Conservation (phyloP, 2,113 vertebrate species). For the Seriola rivoliana region DNA sequence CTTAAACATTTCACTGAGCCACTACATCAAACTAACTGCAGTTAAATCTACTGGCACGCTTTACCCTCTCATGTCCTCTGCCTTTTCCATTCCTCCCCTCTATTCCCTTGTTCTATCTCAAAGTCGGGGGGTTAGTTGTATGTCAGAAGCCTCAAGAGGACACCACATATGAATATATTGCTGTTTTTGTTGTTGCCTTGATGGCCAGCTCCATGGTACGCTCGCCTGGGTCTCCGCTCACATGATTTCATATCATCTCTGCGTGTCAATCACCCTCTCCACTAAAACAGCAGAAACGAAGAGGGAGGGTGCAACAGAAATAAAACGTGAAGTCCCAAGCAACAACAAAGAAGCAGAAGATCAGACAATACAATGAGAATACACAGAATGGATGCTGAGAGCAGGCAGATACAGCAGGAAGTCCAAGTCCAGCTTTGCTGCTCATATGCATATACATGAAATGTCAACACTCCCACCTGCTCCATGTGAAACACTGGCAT, state of each 20-base stretch:
- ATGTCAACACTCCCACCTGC: neutral
- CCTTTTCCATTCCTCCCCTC: slow-evolving; percentile 1
- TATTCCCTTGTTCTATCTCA: neutral
- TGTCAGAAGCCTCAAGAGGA: neutral
- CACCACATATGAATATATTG: neutral
- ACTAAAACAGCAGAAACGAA: slow-evolving; percentile 23
- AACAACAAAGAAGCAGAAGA: slow-evolving; percentile 2
- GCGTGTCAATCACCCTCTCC: neutral
- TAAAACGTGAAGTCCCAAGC: slow-evolving; percentile 17
- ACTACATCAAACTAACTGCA: slow-evolving; percentile 18
- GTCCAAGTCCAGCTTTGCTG: neutral
- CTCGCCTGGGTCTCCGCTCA: neutral
- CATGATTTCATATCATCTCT: slow-evolving; percentile 18
- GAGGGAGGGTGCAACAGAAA: slow-evolving; percentile 11
- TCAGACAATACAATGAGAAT: neutral
- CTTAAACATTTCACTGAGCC: slow-evolving; percentile 1
- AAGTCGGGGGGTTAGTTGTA: too few relatives aligned
- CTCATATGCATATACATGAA: neutral
- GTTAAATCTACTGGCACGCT: neutral
- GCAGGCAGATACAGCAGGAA: neutral
- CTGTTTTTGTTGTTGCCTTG: slow-evolving; percentile 25
- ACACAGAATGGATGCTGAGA: neutral
- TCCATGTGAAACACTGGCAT: slow-evolving; percentile 1
- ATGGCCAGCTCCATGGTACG: neutral
- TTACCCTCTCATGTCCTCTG: neutral